Conservation (phyloP, 2,888 invertebrate species). For the Lochmaea crataegi region DNA sequence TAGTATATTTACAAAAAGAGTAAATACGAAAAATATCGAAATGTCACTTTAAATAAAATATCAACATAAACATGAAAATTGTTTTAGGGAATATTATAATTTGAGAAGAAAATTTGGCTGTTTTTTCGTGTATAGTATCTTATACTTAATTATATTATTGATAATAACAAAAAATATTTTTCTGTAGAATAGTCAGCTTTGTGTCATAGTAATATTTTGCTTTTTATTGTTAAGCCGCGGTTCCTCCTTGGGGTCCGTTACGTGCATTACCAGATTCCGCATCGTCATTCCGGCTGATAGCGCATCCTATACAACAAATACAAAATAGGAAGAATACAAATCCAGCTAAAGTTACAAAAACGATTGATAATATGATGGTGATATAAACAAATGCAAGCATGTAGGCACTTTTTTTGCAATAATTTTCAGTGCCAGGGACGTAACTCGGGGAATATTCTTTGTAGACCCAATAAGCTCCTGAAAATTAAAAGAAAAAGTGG, state of each 20-base stretch:
- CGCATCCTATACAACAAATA: constrained; percentile 45
- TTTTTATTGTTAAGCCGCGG: neutral
- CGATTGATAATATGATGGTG: constrained; percentile 47
- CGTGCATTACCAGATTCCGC: neutral
- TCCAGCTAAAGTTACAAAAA: constrained; percentile 45
- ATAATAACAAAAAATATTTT: too few species aligned
- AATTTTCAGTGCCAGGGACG: constrained; percentile 45
- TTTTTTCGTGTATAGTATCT: too few species aligned
- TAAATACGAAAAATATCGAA: neutral
- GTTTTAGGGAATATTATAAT: neutral
- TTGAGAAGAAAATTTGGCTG: neutral
- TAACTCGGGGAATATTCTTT: constrained; percentile 56
- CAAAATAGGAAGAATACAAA: constrained; percentile 53
- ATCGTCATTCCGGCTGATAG: neutral
- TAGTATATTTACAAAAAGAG: neutral
- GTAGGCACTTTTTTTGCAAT: constrained; percentile 59
- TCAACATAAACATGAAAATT: neutral
- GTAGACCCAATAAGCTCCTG: constrained; percentile 58
- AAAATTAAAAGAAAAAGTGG: constrained; percentile 46
- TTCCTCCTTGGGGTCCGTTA: neutral
- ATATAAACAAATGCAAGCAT: constrained; percentile 57
- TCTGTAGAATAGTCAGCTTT: neutral
- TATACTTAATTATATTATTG: too few species aligned
- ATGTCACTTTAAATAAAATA: neutral
- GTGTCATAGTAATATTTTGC: neutral